A percentile compares a stretch with the other conserved stretches of the same genome.
Conservation (phyloP, 2,888 invertebrate genomes). For the Agrypnus murinus region DNA sequence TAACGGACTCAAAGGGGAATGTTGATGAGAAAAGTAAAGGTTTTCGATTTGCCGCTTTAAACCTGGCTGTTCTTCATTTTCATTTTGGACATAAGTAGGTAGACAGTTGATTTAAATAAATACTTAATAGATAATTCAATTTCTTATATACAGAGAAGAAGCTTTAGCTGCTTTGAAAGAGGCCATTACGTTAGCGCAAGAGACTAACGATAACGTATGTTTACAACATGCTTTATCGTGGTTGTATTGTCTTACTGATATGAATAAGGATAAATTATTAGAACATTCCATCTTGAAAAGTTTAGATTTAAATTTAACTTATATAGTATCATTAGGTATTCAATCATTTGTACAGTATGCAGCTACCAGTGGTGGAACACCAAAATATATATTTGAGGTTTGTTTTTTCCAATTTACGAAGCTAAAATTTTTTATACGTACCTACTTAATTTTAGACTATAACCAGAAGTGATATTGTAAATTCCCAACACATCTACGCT, state of each 20-base stretch:
- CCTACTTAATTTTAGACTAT: conserved; percentile 79
- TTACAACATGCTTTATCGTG: conserved; percentile 90
- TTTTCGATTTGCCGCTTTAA: conserved; percentile 92
- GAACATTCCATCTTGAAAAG: conserved; percentile 82
- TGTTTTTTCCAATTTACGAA: too few species aligned
- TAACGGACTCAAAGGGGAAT: conserved; percentile 71
- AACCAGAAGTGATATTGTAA: conserved; percentile 88
- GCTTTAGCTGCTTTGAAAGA: conserved; percentile 89
- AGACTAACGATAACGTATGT: conserved; percentile 89
- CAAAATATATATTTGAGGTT: conserved; percentile 79
- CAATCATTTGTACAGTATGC: conserved; percentile 86
- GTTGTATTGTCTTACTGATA: conserved; percentile 79
- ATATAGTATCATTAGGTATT: conserved; percentile 82
- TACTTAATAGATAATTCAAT: background rate
- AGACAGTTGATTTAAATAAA: conserved; percentile 1
- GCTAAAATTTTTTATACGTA: background rate
- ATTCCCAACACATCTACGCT: conserved; percentile 88
- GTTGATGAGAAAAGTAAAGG: conserved; percentile 77
- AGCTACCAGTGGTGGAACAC: conserved; percentile 80
- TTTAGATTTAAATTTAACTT: conserved; percentile 79
- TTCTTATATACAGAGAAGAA: conserved; percentile 75
- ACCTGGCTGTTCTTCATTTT: conserved; percentile 90
- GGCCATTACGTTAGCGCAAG: conserved; percentile 90
- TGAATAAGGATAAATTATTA: conserved; percentile 76
- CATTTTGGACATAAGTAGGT: conserved; percentile 87